phyloP scores from a whole-genome alignment of 1,140 invertebrate species.

The Brachionus plicatilis region DNA sequence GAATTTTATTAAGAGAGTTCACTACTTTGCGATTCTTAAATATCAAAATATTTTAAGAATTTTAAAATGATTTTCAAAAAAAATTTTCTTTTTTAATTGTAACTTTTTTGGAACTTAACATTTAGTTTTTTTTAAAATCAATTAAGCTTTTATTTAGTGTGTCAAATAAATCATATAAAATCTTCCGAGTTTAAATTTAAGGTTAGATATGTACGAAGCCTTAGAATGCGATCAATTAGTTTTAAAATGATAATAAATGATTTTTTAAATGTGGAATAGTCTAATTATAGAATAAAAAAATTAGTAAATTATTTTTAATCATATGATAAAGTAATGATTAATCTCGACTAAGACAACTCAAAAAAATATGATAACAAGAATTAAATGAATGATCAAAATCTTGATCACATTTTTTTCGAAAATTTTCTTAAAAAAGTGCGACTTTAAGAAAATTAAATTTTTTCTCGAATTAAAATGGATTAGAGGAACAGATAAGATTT shows the following conservation, averaged over 20 bases:
- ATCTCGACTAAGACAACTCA: not conserved
- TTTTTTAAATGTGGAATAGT: not conserved
- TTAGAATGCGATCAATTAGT: no score
- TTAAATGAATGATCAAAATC: not conserved
- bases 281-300: not conserved
- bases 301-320: not conserved
- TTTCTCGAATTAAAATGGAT: not conserved
- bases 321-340: not conserved
- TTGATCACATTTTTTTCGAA: not conserved
- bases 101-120: not conserved
- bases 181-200: no score
- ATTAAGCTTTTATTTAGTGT: no score
- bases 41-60: not conserved
- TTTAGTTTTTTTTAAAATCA: no score
- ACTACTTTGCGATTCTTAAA: no score
- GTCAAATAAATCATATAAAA: no score
- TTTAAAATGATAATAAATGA: no score
- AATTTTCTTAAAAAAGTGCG: not conserved
- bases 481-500: not conserved
- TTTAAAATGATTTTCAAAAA: not conserved
- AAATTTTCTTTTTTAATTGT: not conserved
- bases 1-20: no score
- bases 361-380: not conserved
- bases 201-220: no score
- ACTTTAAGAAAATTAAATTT: not conserved